Evolutionary conservation across 2,888 invertebrate genomes (phyloP), one percentile per base, ranked within the genome.

Genomic region (Ypsolopha sequella): DNA sequence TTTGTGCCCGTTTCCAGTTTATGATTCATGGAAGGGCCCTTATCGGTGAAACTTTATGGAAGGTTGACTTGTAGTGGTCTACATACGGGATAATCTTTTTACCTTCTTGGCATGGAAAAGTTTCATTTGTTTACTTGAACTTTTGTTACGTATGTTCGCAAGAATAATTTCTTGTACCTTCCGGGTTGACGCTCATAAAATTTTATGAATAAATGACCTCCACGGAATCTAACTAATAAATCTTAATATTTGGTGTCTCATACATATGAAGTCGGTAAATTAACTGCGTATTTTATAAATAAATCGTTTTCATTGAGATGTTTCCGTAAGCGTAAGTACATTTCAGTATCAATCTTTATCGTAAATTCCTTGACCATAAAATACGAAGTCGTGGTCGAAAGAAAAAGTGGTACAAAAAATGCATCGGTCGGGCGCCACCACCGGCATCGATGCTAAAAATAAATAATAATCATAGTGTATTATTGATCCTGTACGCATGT

Each of bases 391-490:
- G 24, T 24, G 57, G 59, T 51, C 48, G 24, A 60, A 56, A 57
- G 54, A 59, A 59, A 60, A 56, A 61, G 60, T 56, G 57, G 51
- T 51, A 52, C 55, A 58, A 60, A 62, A 63, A 63, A 58, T 53
- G 62, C 58, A 56, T 62, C 53, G 58, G 50, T 4, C 57, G 70
- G 80, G 82, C 81, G 82, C 82, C 82, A 70, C 66, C 60, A 70
- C 66, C 60, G 65, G 58, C 56, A 10, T n/a, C 34, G 35, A n/a
- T 24, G 11, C 47, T 47, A 47, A 47, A 47, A 47, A 47, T 47
- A 47, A 47, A 36, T 36, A 14, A 47, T 47, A 47, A 47, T 46
- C 43, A 13, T 13, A 8, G 9, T 2, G 9, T 36, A 36, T 38
- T 43, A 43, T 43, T 43, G 7, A 41, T 41, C 11, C n/a, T n/a